A percentile compares a stretch with the other conserved stretches of the same genome.
Conservation (phyloP, 2,113 vertebrate species). For the Pterocles orientalis region DNA sequence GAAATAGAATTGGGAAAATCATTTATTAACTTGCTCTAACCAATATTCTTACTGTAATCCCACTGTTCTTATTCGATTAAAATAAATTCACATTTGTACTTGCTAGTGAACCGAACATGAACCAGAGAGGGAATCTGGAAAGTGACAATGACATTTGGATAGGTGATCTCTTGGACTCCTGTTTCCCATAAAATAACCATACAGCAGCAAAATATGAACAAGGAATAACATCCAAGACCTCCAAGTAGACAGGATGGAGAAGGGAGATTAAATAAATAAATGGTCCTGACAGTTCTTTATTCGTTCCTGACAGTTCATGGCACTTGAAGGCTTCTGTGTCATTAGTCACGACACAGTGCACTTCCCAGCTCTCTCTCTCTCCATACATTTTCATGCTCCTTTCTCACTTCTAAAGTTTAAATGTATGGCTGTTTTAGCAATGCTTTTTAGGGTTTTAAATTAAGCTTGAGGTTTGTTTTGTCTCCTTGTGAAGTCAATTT, state of each 20-base stretch:
- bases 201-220: not conserved
- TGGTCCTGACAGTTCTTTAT: not conserved
- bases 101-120: not conserved
- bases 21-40: not conserved
- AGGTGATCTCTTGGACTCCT: not conserved
- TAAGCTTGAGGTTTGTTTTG: not conserved
- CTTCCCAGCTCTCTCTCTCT: not conserved
- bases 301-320: not conserved
- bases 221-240: not conserved
- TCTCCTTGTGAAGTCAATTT: not conserved
- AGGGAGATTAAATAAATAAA: constrained; percentile 1
- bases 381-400: not conserved
- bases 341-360: not conserved
- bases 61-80: not conserved
- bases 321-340: constrained; percentile 35
- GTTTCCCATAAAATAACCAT: not conserved
- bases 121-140: not conserved
- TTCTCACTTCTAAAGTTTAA: not conserved
- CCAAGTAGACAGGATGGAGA: not conserved
- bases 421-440: not conserved
- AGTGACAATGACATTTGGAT: not conserved
- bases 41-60: not conserved
- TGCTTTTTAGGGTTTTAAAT: not conserved
- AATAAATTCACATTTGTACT: not conserved
- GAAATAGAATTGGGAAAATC: not conserved